phyloP scores from a whole-genome alignment of 2,113 vertebrate species.

The Microcebus ravelobensis region DNA sequence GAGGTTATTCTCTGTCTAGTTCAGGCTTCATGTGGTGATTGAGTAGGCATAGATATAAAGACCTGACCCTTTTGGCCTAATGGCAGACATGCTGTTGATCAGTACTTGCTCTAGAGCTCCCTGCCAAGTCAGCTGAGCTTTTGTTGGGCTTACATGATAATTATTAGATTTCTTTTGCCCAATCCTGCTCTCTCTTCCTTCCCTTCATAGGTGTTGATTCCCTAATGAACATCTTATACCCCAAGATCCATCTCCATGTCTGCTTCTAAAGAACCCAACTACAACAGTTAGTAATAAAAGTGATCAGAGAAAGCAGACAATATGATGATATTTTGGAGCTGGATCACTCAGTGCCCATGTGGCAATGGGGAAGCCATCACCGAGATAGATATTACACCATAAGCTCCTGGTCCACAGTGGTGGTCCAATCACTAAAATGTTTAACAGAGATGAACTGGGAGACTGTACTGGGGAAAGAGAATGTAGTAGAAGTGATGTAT shows the following conservation, averaged over 20 bases:
- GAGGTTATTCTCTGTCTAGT: not conserved
- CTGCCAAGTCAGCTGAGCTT: not conserved
- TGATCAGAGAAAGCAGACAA: not conserved
- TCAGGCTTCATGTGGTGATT: not conserved
- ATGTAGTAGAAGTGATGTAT: not conserved
- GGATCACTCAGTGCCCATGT: not conserved
- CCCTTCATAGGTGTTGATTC: not conserved
- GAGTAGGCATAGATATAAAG: not conserved
- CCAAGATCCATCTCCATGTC: not conserved
- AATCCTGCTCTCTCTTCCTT: not conserved
- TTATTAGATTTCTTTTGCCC: not conserved
- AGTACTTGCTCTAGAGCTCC: not conserved
- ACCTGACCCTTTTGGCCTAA: not conserved
- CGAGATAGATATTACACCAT: not conserved
- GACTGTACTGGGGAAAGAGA: not conserved
- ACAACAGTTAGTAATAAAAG: not conserved
- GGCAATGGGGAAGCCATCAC: not conserved
- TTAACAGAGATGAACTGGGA: not conserved
- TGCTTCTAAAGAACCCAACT: not conserved
- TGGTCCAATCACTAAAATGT: not conserved
- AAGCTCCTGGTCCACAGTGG: not conserved
- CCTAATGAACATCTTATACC: not conserved
- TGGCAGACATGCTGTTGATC: not conserved
- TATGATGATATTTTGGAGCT: not conserved
- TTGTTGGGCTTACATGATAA: not conserved